Evolutionary conservation across 2,113 vertebrate species (phyloP).

Genomic region (Lampris incognitus): DNA sequence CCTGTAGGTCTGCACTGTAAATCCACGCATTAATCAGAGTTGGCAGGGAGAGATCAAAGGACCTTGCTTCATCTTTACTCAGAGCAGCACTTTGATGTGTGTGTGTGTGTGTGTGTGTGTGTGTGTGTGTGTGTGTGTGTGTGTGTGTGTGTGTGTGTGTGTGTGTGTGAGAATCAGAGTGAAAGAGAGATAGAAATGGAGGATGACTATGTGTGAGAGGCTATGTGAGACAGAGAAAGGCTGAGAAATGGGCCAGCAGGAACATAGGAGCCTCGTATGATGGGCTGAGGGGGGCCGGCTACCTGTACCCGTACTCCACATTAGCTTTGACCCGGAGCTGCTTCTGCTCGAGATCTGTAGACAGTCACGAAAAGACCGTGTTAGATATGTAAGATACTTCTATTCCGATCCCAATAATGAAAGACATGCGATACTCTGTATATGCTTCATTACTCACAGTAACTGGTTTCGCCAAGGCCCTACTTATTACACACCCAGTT

Average conservation of each 20-base stretch:
- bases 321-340: no score
- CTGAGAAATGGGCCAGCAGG: conserved; percentile 60
- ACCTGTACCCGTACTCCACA: no score
- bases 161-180: conserved; percentile 6
- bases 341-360: no score
- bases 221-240: conserved; percentile 9
- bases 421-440: no score
- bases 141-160: conserved; percentile 23
- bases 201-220: not conserved
- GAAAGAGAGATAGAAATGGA: conserved; percentile 14
- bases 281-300: no score
- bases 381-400: no score
- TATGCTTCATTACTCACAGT: no score
- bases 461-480: no score
- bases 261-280: conserved; percentile 15
- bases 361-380: no score
- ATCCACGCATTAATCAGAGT: conserved; percentile 89
- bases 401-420: no score
- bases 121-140: conserved; percentile 37
- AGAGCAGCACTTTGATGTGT: conserved; percentile 88
- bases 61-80: conserved; percentile 83
- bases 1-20: conserved; percentile 86
- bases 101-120: conserved; percentile 47
- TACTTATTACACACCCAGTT: no score
- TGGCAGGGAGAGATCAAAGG: conserved; percentile 88